Evolutionary conservation across 2,797 vertebrate species (phyloP).

Genomic region (Oryzias sinensis): DNA sequence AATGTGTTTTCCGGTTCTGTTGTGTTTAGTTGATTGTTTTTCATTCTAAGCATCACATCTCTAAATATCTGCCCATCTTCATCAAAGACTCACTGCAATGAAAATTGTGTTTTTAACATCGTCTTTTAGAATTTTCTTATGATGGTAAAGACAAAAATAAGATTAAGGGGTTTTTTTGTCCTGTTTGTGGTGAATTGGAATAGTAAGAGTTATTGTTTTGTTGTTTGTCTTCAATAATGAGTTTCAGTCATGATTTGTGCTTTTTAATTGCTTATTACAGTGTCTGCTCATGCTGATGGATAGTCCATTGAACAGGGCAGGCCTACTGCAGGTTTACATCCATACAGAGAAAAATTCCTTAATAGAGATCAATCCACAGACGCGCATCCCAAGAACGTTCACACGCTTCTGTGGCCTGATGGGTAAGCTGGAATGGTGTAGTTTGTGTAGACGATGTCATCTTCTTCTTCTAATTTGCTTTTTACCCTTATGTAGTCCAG

Average conservation of each 20-base stretch:
- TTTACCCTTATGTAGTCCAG: slow-evolving; percentile 81
- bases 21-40: too few relatives aligned
- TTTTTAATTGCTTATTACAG: slow-evolving; percentile 45
- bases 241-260: background rate
- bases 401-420: slow-evolving; percentile 95
- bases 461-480: background rate
- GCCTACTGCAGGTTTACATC: slow-evolving; percentile 93
- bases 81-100: too few relatives aligned
- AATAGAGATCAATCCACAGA: slow-evolving; percentile 96
- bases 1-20: too few relatives aligned
- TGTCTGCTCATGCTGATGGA: slow-evolving; percentile 94
- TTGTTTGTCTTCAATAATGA: background rate
- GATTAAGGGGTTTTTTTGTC: too few relatives aligned
- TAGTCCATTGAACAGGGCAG: slow-evolving; percentile 94
- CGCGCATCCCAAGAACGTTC: slow-evolving; percentile 95
- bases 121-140: too few relatives aligned
- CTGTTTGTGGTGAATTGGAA: too few relatives aligned
- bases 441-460: background rate
- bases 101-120: too few relatives aligned
- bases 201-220: background rate
- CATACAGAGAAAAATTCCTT: slow-evolving; percentile 93
- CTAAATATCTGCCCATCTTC: too few relatives aligned
- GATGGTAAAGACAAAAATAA: too few relatives aligned
- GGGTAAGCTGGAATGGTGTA: slow-evolving; percentile 72
- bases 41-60: too few relatives aligned